Percentiles rank a stretch among this genome's conserved stretches.
phyloP scores from a whole-genome alignment of 2,797 vertebrate genomes.

The Ceryle rudis region DNA sequence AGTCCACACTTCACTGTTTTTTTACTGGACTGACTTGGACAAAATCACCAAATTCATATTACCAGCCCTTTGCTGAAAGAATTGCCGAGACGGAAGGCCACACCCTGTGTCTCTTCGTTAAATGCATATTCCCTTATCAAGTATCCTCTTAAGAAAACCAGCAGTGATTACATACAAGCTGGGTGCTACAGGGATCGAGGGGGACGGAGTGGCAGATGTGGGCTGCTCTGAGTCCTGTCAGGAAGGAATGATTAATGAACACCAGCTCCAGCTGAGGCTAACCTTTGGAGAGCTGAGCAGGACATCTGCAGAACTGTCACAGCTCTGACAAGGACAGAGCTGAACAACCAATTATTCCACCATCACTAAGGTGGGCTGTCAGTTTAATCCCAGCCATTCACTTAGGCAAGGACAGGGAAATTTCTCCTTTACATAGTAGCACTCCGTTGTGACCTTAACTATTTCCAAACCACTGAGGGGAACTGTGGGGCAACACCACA shows the following conservation, averaged over 20 bases:
- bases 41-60: constrained; percentile 24
- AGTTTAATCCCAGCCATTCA: constrained; percentile 99
- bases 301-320: constrained; percentile 99
- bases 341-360: constrained; percentile 99
- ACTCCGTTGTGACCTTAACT: constrained; percentile 90
- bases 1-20: neutral
- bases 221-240: constrained; percentile 98
- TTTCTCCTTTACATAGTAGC: constrained; percentile 95
- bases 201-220: constrained; percentile 96
- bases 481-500: neutral
- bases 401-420: constrained; percentile 99
- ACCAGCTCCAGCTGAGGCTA: constrained; percentile 97
- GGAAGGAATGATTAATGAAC: constrained; percentile 99
- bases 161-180: constrained; percentile 77
- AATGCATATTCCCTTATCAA: constrained; percentile 32
- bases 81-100: neutral
- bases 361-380: constrained; percentile 99
- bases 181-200: constrained; percentile 89
- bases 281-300: constrained; percentile 99
- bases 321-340: constrained; percentile 99
- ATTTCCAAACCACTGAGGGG: constrained; percentile 71
- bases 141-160: constrained; percentile 47
- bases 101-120: neutral
- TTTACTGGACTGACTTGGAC: neutral
- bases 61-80: neutral